Evolutionary conservation across 2,113 vertebrate genomes (phyloP).

Genomic region (Struthidea cinerea): DNA sequence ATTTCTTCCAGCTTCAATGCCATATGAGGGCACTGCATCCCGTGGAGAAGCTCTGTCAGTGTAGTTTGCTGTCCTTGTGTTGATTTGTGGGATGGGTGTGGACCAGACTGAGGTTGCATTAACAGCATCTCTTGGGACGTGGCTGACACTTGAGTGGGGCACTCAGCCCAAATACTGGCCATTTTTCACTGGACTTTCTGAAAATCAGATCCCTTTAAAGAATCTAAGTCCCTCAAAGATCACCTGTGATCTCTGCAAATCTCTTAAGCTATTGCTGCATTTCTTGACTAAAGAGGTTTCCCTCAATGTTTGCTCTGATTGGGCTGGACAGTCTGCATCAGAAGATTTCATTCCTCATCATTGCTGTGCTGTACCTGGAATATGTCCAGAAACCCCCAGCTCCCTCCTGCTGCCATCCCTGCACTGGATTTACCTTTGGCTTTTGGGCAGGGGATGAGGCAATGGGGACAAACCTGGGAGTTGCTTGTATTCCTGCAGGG

Average conservation of each 20-base stretch:
- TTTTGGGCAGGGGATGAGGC: neutral
- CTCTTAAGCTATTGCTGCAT: neutral
- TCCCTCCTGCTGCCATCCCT: neutral
- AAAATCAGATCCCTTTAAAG: neutral
- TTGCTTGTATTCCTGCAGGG: fast-evolving
- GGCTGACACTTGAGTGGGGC: neutral
- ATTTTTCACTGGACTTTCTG: neutral
- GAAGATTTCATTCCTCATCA: neutral
- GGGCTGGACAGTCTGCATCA: neutral
- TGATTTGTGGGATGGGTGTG: neutral
- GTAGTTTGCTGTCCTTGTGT: neutral
- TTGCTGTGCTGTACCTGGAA: neutral
- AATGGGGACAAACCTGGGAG: neutral
- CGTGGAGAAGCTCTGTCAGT: neutral
- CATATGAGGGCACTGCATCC: neutral
- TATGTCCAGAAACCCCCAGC: too few relatives aligned
- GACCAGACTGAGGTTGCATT: neutral
- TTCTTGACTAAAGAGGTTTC: neutral
- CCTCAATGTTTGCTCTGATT: fast-evolving
- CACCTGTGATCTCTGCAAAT: neutral
- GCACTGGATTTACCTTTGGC: neutral
- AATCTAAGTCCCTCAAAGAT: neutral
- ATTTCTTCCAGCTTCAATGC: neutral
- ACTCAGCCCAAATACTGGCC: neutral
- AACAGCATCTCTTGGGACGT: neutral